Percentiles rank a stretch among this genome's conserved stretches.
Conservation (phyloP, 1,140 invertebrate genomes). For the Trichonephila clavata region DNA sequence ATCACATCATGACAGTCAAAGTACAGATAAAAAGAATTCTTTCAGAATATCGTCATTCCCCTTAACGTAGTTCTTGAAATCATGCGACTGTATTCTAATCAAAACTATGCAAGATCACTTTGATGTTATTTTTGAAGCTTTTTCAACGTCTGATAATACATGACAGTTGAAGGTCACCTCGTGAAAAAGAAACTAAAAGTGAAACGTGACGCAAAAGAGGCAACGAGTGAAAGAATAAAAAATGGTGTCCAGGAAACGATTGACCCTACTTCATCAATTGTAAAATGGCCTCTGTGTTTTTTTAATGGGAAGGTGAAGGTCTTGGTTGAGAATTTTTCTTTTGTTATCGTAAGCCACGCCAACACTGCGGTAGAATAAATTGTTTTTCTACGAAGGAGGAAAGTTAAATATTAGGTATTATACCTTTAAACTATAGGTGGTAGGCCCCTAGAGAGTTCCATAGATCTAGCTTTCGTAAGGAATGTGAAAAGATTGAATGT, state of each 20-base stretch:
- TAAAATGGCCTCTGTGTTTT: neutral
- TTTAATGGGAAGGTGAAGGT: neutral
- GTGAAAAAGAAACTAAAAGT: neutral
- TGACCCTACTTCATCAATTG: neutral
- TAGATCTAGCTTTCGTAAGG: neutral
- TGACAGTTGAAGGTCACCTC: neutral
- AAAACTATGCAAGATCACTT: neutral
- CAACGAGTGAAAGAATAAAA: neutral
- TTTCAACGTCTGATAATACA: neutral
- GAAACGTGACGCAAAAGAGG: slow-evolving; percentile 6
- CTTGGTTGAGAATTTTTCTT: neutral
- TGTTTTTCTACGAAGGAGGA: neutral
- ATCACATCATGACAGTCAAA: too few relatives aligned
- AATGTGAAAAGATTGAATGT: neutral
- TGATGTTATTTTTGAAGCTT: neutral
- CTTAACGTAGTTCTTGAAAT: neutral
- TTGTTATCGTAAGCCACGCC: neutral
- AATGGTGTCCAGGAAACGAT: slow-evolving; percentile 5
- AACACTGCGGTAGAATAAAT: neutral
- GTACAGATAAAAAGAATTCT: neutral
- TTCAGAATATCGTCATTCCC: neutral
- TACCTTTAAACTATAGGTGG: neutral
- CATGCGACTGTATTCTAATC: neutral
- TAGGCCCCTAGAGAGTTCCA: neutral
- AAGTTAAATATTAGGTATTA: neutral